Evolutionary conservation across 2,888 invertebrate genomes (phyloP), one percentile per base, ranked within the genome.

Genomic region (Chymomyza caudatula): DNA sequence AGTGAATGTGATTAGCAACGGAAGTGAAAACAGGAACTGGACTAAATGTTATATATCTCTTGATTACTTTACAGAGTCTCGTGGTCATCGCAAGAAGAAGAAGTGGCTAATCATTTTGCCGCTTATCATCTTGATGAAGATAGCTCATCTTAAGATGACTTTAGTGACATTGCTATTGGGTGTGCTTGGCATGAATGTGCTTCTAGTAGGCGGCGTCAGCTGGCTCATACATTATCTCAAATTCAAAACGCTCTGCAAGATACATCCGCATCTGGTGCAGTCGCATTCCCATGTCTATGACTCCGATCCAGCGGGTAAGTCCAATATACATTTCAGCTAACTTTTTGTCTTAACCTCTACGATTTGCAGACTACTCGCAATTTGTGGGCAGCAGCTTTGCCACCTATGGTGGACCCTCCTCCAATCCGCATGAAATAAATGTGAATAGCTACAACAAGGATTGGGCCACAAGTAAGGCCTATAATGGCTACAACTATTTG

Each of bases 171-270:
- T 90, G 66, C 69, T 89, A n/a, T 44, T 90, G 29, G 86, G 83
- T 8, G 87, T 89, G 4, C 65, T 88, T 23, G 89, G 88, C 53
- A 65, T 90, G 63, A 90, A 90, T 69, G 84, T 89, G 13, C 63
- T 90, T 13, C 60, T 89, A 17, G 78, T 90, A 6, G 88, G 88
- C 56, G 90, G 89, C 15, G 78, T 80, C 2, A 88, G 85, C 55
- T 89, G 89, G 88, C 79, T 90, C 0, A 88, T 90, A 63, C 87
- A 90, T 74, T 89, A 90, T 66, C 73, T 90, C 1, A 89, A 90
- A 65, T 88, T 85, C 60, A 90, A 89, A 70, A 90, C 90, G 1
- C 67, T 90, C 17, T 90, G 90, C 73, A 89, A 89, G 74, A 89
- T 90, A 60, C 89, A 90, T 61, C 90, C 90, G 8, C 89, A 90